A percentile compares a stretch with the other conserved stretches of the same genome.
Evolutionary conservation across 2,113 vertebrate species (phyloP).

Genomic region (Trachemys scripta): DNA sequence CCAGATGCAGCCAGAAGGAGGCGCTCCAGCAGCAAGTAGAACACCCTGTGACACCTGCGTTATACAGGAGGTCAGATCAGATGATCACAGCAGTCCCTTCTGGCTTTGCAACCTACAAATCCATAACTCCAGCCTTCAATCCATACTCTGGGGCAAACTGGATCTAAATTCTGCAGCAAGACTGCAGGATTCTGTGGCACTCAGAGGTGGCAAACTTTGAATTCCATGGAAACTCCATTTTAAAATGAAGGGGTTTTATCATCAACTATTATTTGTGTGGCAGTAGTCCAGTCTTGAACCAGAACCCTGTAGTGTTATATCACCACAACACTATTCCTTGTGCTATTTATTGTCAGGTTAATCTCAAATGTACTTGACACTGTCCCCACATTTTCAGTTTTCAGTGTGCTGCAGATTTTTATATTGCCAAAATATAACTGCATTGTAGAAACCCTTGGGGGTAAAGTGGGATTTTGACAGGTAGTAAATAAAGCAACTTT

Average conservation of each 20-base stretch:
- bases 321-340: not conserved
- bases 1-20: no score
- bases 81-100: no score
- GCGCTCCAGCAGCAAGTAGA: no score
- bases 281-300: not conserved
- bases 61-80: no score
- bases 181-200: not conserved
- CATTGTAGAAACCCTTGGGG: not conserved
- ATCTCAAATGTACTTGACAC: not conserved
- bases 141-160: not conserved
- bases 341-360: not conserved
- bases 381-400: not conserved
- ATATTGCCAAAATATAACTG: rapidly evolving
- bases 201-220: not conserved
- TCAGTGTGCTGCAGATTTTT: rapidly evolving
- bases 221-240: not conserved
- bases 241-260: not conserved
- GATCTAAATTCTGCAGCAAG: not conserved
- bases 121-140: no score
- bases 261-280: not conserved
- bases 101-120: no score
- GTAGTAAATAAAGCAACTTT: not conserved
- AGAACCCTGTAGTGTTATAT: rapidly evolving
- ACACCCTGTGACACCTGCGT: no score
- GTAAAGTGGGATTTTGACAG: not conserved